Evolutionary conservation across 2,113 vertebrate genomes (phyloP).

Genomic region (Callionymus lyra): DNA sequence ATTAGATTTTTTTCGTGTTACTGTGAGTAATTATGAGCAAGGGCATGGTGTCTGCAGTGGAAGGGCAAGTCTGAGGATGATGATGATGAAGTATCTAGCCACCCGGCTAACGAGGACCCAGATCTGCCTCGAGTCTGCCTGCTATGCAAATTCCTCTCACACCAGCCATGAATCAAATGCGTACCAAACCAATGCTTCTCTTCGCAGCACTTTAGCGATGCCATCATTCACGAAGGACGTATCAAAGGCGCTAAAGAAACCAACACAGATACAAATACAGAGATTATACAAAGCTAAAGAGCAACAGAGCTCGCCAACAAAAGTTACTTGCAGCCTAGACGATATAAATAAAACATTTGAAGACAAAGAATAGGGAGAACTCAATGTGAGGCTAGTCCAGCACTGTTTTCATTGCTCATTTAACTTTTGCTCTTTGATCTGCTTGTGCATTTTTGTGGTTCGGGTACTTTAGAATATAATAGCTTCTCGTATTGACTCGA

Average conservation of each 20-base stretch:
- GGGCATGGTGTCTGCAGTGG: constrained; percentile 32
- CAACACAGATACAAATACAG: not conserved
- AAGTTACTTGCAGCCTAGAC: not conserved
- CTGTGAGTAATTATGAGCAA: constrained; percentile 32
- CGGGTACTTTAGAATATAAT: constrained; percentile 30
- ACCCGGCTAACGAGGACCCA: constrained; percentile 54
- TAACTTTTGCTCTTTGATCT: not conserved
- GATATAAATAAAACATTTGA: not conserved
- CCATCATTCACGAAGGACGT: constrained; percentile 57
- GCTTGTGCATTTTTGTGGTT: constrained; percentile 4
- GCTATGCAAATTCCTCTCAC: constrained; percentile 56
- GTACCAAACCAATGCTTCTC: constrained; percentile 54
- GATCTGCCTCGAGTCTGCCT: constrained; percentile 55
- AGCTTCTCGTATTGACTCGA: constrained; percentile 26
- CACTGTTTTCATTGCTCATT: not conserved
- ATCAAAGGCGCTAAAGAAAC: constrained; percentile 32
- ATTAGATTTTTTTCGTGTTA: no score
- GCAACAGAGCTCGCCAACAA: not conserved
- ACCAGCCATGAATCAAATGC: constrained; percentile 56
- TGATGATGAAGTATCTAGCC: constrained; percentile 59
- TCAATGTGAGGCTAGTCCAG: no score
- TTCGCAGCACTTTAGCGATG: constrained; percentile 61
- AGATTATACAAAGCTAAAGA: constrained; percentile 2
- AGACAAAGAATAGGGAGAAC: no score
- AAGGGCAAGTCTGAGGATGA: constrained; percentile 38